Evolutionary conservation across 2,797 vertebrate genomes (phyloP), one percentile per base, ranked within the genome.

Genomic region (Benthosema pterotum): DNA sequence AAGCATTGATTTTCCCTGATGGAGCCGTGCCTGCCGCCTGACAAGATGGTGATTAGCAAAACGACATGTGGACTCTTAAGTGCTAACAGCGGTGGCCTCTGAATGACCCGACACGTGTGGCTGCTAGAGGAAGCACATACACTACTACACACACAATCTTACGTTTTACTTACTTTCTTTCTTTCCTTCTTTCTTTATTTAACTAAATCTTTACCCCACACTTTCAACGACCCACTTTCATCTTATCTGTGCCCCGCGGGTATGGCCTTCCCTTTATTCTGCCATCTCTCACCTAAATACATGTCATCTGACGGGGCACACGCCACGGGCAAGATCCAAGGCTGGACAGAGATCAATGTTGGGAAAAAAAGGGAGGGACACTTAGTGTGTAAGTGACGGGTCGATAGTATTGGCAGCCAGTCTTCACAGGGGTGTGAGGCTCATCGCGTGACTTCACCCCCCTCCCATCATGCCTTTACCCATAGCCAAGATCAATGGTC

Each of bases 1-100:
- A 67, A 51, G 60, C 75, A 89, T 83, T 76, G 87, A 83, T 89
- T 89, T 85, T 86, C 53, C 68, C 68, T 69, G 62, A 71, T 77
- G 77, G 58, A 83, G 71, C 69, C 67, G 61, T n/a, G 17, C 32
- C 69, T 75, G 86, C 80, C 68, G 0, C 82, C 81, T 79, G 77
- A 65, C 62, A 66, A 71, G 78, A 82, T 42, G 71, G 65, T 63
- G 68, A 69, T 83, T 69, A 5, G 56, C 67, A 74, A n/a, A 88
- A 72, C 12, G 32, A 72, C 66, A 73, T 60, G 7, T 60, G 7
- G 56, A 78, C 68, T 74, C 77, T 82, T 38, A 77, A 67, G 65
- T 54, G 72, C 75, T 80, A 87, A 82, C 76, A 77, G 71, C 65
- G 7, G 11, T 68, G 75, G 73, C 82, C 86, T 67, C 62, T 49